Percentiles rank a stretch among this genome's conserved stretches.
phyloP scores from a whole-genome alignment of 1,140 invertebrate species.

The Drosophila navojoa region DNA sequence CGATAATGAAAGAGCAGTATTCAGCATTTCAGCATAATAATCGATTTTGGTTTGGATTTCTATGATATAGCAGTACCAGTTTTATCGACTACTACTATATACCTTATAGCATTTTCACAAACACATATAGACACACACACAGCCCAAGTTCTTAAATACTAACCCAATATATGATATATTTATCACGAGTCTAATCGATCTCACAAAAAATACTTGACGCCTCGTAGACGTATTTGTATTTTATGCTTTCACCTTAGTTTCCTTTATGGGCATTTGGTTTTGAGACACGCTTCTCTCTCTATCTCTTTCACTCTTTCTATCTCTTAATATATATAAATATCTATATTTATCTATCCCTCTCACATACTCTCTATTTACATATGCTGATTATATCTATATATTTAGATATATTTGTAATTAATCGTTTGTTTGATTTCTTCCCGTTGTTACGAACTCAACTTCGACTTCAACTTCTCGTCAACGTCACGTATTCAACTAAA shows the following conservation, averaged over 20 bases:
- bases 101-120: slow-evolving; percentile 25
- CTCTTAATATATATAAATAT: neutral
- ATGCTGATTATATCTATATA: slow-evolving; percentile 55
- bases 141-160: slow-evolving; percentile 40
- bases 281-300: slow-evolving; percentile 47
- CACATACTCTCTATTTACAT: slow-evolving; percentile 45
- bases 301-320: slow-evolving; percentile 6
- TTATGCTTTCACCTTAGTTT: slow-evolving; percentile 47
- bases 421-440: slow-evolving; percentile 79
- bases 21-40: slow-evolving; percentile 32
- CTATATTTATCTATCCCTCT: slow-evolving; percentile 30
- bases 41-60: slow-evolving; percentile 53
- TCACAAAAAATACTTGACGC: slow-evolving; percentile 34
- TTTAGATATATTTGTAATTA: slow-evolving; percentile 76
- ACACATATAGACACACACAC: slow-evolving; percentile 30
- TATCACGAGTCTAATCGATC: slow-evolving; percentile 19
- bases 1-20: neutral
- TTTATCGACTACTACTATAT: slow-evolving; percentile 27
- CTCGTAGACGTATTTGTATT: slow-evolving; percentile 47
- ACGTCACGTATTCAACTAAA: slow-evolving; percentile 39
- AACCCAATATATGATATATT: slow-evolving; percentile 13
- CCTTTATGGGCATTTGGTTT: slow-evolving; percentile 70
- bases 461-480: slow-evolving; percentile 73
- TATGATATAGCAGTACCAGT: slow-evolving; percentile 41
- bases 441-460: slow-evolving; percentile 69